Evolutionary conservation across 1,140 invertebrate species (phyloP), one percentile per base, ranked within the genome.

Genomic region (Phenacoccus solenopsis): DNA sequence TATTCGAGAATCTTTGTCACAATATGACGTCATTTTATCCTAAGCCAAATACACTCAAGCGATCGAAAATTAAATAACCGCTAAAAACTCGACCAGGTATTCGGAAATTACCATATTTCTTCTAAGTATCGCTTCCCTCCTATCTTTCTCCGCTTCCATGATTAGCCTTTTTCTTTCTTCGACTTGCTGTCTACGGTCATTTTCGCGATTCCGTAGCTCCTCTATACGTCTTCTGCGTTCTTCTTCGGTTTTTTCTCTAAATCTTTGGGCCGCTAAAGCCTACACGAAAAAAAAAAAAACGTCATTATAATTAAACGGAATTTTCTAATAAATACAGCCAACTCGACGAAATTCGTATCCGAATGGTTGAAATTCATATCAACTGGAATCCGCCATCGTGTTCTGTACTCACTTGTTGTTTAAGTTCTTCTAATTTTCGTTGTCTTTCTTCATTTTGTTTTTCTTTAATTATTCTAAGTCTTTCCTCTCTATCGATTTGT

Each of bases 101-200:
- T n/a, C n/a, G n/a, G 16, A 64, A 64, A 10, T 64, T 74, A 79
- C 78, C 76, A 87, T 85, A 79, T 91, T 92, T 77, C 91, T 89
- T 74, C 88, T 86, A 64, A 94, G 77, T 70, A 93, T 89, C 57
- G 90, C 90, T 79, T 93, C 90, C 73, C 90, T 84, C 72, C 90
- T 83, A 74, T 92, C 90, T 73, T 87, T 81, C 72, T 93, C 91
- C 27, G 90, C 91, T 78, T 93, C 90, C 82, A 88, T 88, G 79
- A 94, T 92, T 76, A 88, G 84, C 70, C 86, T 85, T 80, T 93
- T 93, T 73, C 91, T 84, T 80, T 93, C 91, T 79, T 93, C 91
- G 30, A 93, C 91, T 81, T 90, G 85, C 71, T 78, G 79, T 70
- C 88, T 83, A 76, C 89, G 85, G 75, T 90, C 89, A 74, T 84